Evolutionary conservation across 2,888 invertebrate species (phyloP), one percentile per base, ranked within the genome.

Genomic region (Epistrophella euchroma): DNA sequence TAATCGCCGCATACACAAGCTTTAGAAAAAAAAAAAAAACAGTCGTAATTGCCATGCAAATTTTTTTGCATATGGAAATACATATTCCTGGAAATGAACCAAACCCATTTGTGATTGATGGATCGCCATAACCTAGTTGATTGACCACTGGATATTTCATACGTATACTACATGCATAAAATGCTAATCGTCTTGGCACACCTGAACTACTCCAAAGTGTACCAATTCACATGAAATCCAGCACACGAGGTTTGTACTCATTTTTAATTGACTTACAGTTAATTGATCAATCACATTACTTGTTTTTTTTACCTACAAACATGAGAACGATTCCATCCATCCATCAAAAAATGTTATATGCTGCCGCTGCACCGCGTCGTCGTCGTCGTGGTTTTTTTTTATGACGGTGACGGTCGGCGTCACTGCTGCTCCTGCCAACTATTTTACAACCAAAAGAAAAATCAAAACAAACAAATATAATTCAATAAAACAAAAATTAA

Each of bases 221-320:
- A 75, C 80, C 76, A 76, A 62, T 72, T 79, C 71, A 40, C 71
- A 84, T 50, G 40, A 47, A 70, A 45, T 43, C 37, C n/a, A 32
- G n/a, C 47, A 43, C 64, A 45, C 22, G 19, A 50, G 47, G 28
- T 68, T 35, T 58, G 37, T 62, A 19, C 22, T 45, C 15, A 58
- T 70, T 62, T 66, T 66, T 79, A 79, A 79, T 84, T 79, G 79
- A 75, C 79, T 72, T 25, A 66, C 62, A 75, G 68, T 72, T 85
- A 85, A 85, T 85, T 85, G 81, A 85, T 85, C 76, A 85, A 85
- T 85, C 85, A 81, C 77, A 56, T 17, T 62, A 47, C 52, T 40
- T 66, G 58, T 60, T 45, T 60, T 40, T 13, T 60, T 0, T 7
- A 17, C 0, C n/a, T 0, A 15, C 2, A 9, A 35, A 32, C 37